A percentile compares a stretch with the other conserved stretches of the same genome.
Conservation (phyloP, 2,113 vertebrate species). For the Mugil cephalus region DNA sequence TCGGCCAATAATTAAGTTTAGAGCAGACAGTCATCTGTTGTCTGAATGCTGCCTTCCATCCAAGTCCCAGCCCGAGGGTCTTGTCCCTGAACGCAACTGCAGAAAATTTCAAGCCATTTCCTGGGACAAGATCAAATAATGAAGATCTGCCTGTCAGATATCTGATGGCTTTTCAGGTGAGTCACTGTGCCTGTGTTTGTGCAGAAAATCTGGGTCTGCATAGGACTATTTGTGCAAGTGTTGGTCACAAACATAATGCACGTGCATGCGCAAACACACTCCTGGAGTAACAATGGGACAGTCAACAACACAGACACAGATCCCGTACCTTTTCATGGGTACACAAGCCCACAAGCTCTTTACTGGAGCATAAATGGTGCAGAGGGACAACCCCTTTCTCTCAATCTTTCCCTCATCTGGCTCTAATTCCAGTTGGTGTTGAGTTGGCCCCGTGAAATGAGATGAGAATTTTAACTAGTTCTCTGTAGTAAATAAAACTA, state of each 20-base stretch:
- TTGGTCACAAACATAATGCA: not conserved
- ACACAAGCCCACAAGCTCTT: constrained; percentile 11
- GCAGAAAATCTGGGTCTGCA: not conserved
- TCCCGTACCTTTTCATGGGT: constrained; percentile 2
- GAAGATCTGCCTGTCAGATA: constrained; percentile 61
- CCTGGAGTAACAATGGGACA: constrained; percentile 18
- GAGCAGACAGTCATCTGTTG: constrained; percentile 55
- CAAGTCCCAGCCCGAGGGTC: constrained; percentile 51
- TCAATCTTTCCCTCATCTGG: constrained; percentile 37
- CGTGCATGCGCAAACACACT: constrained; percentile 17
- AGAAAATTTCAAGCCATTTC: constrained; percentile 61
- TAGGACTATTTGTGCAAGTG: constrained; percentile 13
- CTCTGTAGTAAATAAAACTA: constrained; percentile 32
- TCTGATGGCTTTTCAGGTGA: constrained; percentile 36
- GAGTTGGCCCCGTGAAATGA: constrained; percentile 44
- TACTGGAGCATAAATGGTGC: constrained; percentile 2
- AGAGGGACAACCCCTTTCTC: constrained; percentile 18
- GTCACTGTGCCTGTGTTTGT: constrained; percentile 30
- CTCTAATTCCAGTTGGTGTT: constrained; percentile 43
- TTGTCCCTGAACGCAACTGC: constrained; percentile 35
- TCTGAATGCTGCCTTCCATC: constrained; percentile 54
- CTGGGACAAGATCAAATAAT: constrained; percentile 63
- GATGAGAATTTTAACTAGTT: constrained; percentile 43
- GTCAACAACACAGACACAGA: not conserved
- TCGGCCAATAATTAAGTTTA: constrained; percentile 45